Percentiles rank a stretch among this genome's conserved stretches.
Conservation (phyloP, 1,140 invertebrate species). For the Liolophura sinensis region DNA sequence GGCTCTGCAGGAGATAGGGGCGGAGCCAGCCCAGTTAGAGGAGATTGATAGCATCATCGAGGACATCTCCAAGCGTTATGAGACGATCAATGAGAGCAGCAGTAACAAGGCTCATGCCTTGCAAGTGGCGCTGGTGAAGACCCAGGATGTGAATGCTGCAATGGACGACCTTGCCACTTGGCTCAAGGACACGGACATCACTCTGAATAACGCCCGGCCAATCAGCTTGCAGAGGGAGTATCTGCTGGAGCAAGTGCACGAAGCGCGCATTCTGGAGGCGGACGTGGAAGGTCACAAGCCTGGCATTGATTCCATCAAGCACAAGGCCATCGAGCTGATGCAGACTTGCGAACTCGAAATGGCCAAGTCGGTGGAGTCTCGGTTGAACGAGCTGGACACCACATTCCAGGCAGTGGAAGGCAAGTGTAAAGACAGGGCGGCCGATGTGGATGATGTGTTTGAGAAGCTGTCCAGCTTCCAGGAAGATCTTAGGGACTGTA, state of each 20-base stretch:
- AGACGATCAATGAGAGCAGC: constrained; percentile 65
- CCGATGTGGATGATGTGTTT: constrained; percentile 81
- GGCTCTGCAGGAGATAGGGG: constrained; percentile 75
- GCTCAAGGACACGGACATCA: constrained; percentile 81
- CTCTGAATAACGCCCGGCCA: constrained; percentile 73
- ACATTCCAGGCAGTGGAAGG: constrained; percentile 85
- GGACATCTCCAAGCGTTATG: constrained; percentile 76
- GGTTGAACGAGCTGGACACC: constrained; percentile 79
- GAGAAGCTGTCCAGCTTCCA: constrained; percentile 73
- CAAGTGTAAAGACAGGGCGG: constrained; percentile 74
- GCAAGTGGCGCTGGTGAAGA: constrained; percentile 84
- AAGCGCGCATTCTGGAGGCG: constrained; percentile 76
- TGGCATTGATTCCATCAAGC: constrained; percentile 80
- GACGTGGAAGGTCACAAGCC: constrained; percentile 84
- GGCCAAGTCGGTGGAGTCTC: constrained; percentile 86
- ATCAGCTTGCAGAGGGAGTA: constrained; percentile 86
- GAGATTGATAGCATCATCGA: constrained; percentile 77
- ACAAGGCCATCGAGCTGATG: constrained; percentile 78
- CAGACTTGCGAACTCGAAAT: constrained; percentile 81
- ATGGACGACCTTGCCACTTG: constrained; percentile 82
- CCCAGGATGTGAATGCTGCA: constrained; percentile 92
- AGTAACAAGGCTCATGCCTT: constrained; percentile 37
- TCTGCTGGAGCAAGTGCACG: constrained; percentile 85
- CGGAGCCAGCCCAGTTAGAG: constrained; percentile 71
- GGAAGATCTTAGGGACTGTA: constrained; percentile 63